These are phyloP conservation scores for Serilophus lunatus DNA, from an alignment of 2,113 vertebrate genomes.

Conservation along the genomic window DNA sequence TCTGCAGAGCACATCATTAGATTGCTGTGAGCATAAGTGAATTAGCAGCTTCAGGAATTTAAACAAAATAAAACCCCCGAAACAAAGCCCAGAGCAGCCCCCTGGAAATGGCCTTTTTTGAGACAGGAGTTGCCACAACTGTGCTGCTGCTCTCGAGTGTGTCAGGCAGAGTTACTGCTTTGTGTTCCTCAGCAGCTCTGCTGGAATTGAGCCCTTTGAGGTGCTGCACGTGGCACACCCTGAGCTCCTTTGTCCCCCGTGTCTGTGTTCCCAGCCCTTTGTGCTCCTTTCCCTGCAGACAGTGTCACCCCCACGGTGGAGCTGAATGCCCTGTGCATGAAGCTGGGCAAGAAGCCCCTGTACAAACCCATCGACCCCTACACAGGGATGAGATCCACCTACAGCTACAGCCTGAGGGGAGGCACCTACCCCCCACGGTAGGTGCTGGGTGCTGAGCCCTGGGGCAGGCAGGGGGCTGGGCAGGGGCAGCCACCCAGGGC, in stretches of 20 bases:
- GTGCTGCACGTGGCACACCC: background rate
- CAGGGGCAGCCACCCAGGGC: background rate
- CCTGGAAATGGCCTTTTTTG: background rate
- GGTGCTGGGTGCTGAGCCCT: too few relatives aligned
- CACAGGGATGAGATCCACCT: conserved; percentile 91
- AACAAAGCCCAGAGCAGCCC: background rate
- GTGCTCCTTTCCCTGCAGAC: conserved; percentile 74
- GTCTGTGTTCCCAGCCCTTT: too few relatives aligned
- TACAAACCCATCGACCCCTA: conserved; percentile 96
- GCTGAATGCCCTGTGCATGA: conserved; percentile 95
- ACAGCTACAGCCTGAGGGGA: conserved; percentile 88
- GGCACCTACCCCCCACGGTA: conserved; percentile 91
- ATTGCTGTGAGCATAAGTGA: fast-evolving
- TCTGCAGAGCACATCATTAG: background rate
- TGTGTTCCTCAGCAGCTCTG: background rate
- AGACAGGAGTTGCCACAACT: background rate
- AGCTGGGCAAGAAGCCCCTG: conserved; percentile 93
- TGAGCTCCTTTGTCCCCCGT: background rate
- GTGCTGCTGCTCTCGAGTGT: background rate
- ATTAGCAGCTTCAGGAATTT: background rate
- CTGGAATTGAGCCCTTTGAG: background rate
- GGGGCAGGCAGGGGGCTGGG: background rate
- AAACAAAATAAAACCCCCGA: background rate
- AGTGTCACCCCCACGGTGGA: conserved; percentile 92
- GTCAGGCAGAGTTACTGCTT: background rate